Percentiles rank a stretch among this genome's conserved stretches.
These are phyloP conservation scores for Novumbra hubbsi DNA, from an alignment of 2,797 vertebrate species.

Conservation along the genomic window DNA sequence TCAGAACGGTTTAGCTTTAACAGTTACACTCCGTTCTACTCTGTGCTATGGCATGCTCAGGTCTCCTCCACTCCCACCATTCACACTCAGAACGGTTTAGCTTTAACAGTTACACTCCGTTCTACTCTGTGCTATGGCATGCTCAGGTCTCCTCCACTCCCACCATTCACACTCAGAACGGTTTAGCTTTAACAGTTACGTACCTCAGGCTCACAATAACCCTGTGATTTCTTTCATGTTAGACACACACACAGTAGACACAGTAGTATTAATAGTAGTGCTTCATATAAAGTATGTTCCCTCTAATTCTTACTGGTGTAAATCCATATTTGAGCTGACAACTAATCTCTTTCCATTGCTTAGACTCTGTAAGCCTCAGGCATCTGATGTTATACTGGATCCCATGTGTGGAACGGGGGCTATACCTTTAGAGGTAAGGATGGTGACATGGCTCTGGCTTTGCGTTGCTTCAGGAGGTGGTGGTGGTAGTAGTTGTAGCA, in stretches of 20 bases:
- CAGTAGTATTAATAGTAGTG: background rate
- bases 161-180: background rate
- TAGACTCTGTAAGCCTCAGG: constrained; percentile 90
- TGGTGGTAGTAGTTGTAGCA: background rate
- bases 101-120: background rate
- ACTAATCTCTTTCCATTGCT: constrained; percentile 31
- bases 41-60: constrained; percentile 97
- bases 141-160: constrained; percentile 80
- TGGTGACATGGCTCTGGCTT: background rate
- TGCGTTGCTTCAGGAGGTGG: background rate
- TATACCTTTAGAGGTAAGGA: constrained; percentile 92
- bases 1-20: too few species aligned
- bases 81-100: background rate
- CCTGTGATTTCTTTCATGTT: background rate
- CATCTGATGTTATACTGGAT: constrained; percentile 90
- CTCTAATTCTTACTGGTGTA: background rate
- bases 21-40: constrained; percentile 87
- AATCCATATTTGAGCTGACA: background rate
- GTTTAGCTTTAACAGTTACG: background rate
- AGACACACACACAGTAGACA: background rate
- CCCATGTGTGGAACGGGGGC: constrained; percentile 98
- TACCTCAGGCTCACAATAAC: background rate
- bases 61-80: constrained; percentile 55
- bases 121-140: too few species aligned
- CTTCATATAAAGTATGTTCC: background rate